Evolutionary conservation across 2,797 vertebrate genomes (phyloP).

Genomic region (Masticophis lateralis): DNA sequence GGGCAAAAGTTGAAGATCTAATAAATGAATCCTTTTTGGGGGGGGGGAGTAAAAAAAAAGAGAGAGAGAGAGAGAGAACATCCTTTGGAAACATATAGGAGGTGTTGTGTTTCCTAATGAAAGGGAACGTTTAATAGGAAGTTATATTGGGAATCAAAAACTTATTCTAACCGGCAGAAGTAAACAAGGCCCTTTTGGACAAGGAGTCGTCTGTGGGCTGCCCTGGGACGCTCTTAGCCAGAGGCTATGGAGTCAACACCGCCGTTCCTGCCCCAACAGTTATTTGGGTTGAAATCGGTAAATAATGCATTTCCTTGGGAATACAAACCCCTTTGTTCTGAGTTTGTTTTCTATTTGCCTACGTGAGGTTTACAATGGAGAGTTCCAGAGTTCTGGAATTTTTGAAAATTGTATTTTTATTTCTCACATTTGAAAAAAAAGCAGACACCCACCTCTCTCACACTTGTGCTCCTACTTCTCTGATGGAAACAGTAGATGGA

Average conservation of each 20-base stretch:
- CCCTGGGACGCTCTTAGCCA: conserved; percentile 59
- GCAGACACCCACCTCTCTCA: neutral
- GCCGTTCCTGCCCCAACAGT: neutral
- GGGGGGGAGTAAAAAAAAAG: conserved; percentile 46
- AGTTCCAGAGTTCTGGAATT: neutral
- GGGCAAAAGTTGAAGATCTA: conserved; percentile 4
- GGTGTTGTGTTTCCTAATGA: conserved; percentile 64
- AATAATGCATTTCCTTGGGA: neutral
- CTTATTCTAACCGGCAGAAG: conserved; percentile 60
- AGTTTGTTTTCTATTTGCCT: neutral
- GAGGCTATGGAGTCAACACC: conserved; percentile 29
- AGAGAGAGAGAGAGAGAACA: conserved; percentile 37
- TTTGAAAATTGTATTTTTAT: neutral
- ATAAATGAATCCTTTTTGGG: conserved; percentile 35
- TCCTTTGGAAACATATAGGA: conserved; percentile 57
- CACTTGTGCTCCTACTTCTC: neutral
- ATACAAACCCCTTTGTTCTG: neutral
- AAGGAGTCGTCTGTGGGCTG: conserved; percentile 59
- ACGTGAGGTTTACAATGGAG: neutral
- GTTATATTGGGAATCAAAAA: conserved; percentile 67
- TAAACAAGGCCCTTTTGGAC: conserved; percentile 60
- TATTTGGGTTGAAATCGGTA: neutral
- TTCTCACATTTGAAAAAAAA: neutral
- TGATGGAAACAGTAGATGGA: neutral
- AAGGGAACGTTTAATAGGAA: conserved; percentile 60